Evolutionary conservation across 2,113 vertebrate genomes (phyloP).

Genomic region (Brachionichthys hirsutus): DNA sequence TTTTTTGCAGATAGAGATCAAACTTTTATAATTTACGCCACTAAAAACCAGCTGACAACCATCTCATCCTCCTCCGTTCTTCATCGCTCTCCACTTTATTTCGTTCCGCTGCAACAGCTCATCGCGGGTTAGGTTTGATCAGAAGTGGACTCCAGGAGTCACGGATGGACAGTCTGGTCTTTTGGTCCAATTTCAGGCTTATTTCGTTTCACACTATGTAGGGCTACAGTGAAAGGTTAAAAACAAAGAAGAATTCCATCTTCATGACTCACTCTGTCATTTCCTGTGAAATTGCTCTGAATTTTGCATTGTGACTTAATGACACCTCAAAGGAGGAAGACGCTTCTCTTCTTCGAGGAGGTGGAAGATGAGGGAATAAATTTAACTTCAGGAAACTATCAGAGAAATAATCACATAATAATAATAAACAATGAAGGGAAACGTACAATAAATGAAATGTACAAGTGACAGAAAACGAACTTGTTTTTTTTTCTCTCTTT

Average conservation of each 20-base stretch:
- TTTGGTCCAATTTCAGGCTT: slow-evolving; percentile 19
- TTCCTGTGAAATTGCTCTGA: slow-evolving; percentile 34
- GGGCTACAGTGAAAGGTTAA: slow-evolving; percentile 1
- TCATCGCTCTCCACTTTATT: slow-evolving; percentile 35
- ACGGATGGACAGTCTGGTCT: neutral
- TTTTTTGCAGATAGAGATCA: slow-evolving; percentile 61
- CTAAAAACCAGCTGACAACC: slow-evolving; percentile 16
- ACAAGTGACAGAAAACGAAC: slow-evolving; percentile 10
- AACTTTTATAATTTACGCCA: slow-evolving; percentile 11
- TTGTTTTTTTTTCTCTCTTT: neutral
- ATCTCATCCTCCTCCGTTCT: slow-evolving; percentile 8
- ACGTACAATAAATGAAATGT: too few relatives aligned
- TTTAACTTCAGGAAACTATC: too few relatives aligned
- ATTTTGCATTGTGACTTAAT: slow-evolving; percentile 37
- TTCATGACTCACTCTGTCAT: slow-evolving; percentile 41
- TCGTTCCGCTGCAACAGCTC: slow-evolving; percentile 12
- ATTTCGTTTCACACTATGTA: slow-evolving; percentile 10
- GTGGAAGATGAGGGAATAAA: too few relatives aligned
- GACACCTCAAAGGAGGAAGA: slow-evolving; percentile 21
- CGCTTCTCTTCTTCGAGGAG: too few relatives aligned
- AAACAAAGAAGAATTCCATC: slow-evolving; percentile 22
- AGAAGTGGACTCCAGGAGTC: neutral
- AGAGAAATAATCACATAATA: too few relatives aligned
- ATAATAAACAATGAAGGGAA: too few relatives aligned
- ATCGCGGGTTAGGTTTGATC: too few relatives aligned